Base-by-base conservation (phyloP, 2,113 vertebrate genomes). In the Pelmatolapia mariae region DNA sequence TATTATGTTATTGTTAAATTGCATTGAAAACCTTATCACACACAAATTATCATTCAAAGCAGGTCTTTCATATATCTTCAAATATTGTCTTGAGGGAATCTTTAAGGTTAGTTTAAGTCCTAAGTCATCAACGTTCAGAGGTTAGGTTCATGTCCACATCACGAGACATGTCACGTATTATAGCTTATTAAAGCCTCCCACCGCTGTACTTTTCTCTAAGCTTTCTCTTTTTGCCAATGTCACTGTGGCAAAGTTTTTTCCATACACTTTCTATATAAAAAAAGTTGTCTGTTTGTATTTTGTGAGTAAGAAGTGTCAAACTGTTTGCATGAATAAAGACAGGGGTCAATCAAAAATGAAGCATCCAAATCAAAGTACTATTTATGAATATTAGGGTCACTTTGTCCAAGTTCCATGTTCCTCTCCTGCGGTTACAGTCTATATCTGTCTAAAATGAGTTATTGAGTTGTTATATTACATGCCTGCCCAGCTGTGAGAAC, bases 341-440 rank as follows among this genome's bases (percentile, higher is more conserved):
- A 24, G 59, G 29, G 47, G 29, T 57, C 50, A 89, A 43, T 31
- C 11, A 50, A 26, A 52, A 61, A 47, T 83, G 88, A 80, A 38
- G 43, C 7, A 26, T 81, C 76, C 63, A 63, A 86, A 89, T 90
- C 73, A 80, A 85, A 81, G 68, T 57, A 52, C 73, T 80, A 91
- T 94, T 91, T 91, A 89, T 56, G 26, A 76, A 73, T 83, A 90
- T 91, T 88, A 88, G 80, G 82, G 86, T 89, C 80, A 86, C 80
- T 93, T 86, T 87, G 36, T 90, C 52, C 52, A 31, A n/a, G 15
- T 80, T 66, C 9, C 57, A 36, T 8, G 9, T 47, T 76, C 29
- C 38, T 63, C 22, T 83, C 26, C 45, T 78, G 9, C 61, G 18
- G 10, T 43, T 68, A n/a, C 16, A 47, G 66, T 59, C 61, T 68